Conservation (phyloP, 1,140 invertebrate genomes). For the Plectrocnemia conspersa region DNA sequence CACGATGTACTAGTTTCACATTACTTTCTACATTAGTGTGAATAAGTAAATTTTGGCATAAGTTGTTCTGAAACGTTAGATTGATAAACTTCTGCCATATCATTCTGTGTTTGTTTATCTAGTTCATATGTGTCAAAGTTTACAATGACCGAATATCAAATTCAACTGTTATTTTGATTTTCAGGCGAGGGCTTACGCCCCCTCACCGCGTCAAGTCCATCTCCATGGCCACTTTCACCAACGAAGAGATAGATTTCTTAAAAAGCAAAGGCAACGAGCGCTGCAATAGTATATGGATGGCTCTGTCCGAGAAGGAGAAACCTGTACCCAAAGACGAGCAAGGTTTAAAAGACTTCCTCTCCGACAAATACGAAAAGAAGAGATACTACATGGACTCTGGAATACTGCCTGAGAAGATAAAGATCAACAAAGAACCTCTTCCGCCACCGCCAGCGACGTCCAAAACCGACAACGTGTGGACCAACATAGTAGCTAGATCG, state of each 20-base stretch:
- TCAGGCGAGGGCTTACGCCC: slow-evolving; percentile 90
- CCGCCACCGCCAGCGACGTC: slow-evolving; percentile 2
- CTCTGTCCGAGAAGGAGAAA: slow-evolving; percentile 74
- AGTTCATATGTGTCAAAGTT: too few species aligned
- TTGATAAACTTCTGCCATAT: too few species aligned
- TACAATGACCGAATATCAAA: too few species aligned
- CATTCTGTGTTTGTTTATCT: too few species aligned
- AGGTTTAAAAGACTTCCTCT: slow-evolving; percentile 85
- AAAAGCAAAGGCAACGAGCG: slow-evolving; percentile 89
- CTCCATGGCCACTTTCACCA: slow-evolving; percentile 95
- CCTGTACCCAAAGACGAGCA: slow-evolving; percentile 64
- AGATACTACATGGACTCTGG: slow-evolving; percentile 53
- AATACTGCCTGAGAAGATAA: slow-evolving; percentile 8
- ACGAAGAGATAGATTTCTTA: slow-evolving; percentile 92
- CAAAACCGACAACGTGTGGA: slow-evolving; percentile 26
- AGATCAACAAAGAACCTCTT: slow-evolving; percentile 19
- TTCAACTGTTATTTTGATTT: slow-evolving; percentile 40
- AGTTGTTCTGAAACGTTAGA: background rate
- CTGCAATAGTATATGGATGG: slow-evolving; percentile 86
- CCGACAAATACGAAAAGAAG: slow-evolving; percentile 90
- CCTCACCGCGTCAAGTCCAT: slow-evolving; percentile 98
- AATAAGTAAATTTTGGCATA: too few species aligned
- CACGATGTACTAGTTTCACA: too few species aligned
- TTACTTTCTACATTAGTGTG: too few species aligned
- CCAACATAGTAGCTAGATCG: background rate